Conservation (phyloP, 2,888 invertebrate genomes). For the Lymantria monacha region DNA sequence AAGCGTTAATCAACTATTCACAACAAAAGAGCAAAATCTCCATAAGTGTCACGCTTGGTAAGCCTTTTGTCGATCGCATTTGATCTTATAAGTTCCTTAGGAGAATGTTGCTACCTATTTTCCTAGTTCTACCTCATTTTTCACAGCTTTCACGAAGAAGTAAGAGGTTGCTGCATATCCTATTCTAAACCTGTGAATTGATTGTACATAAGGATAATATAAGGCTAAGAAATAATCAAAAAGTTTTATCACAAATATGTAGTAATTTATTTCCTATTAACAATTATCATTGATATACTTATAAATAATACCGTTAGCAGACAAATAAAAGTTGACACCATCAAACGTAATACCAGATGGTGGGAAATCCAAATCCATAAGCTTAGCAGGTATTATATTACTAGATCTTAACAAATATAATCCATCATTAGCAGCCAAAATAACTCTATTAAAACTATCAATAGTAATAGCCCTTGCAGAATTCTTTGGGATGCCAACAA, state of each 20-base stretch:
- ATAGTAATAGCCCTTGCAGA: slow-evolving; percentile 61
- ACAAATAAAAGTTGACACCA: slow-evolving; percentile 51
- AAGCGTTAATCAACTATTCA: no score
- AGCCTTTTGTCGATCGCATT: no score
- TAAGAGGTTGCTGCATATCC: no score
- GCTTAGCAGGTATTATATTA: slow-evolving; percentile 63
- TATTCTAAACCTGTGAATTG: no score
- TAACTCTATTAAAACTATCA: slow-evolving; percentile 46
- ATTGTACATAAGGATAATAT: no score
- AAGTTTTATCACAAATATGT: not conserved
- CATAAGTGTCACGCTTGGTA: no score
- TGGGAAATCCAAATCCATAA: slow-evolving; percentile 66
- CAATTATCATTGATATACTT: slow-evolving; percentile 43
- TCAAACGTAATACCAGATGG: slow-evolving; percentile 63
- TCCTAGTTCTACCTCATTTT: no score
- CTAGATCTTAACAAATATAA: slow-evolving; percentile 59
- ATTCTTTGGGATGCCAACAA: slow-evolving; percentile 66
- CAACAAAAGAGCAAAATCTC: no score
- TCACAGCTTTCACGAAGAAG: no score
- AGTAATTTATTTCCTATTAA: not conserved
- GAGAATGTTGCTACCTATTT: no score
- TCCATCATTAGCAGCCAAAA: slow-evolving; percentile 70
- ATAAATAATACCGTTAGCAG: slow-evolving; percentile 64
- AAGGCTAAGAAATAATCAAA: not conserved
- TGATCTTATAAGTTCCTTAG: no score